Evolutionary conservation across 1,140 invertebrate species (phyloP), one percentile per base, ranked within the genome.

Genomic region (Ectropis grisescens): DNA sequence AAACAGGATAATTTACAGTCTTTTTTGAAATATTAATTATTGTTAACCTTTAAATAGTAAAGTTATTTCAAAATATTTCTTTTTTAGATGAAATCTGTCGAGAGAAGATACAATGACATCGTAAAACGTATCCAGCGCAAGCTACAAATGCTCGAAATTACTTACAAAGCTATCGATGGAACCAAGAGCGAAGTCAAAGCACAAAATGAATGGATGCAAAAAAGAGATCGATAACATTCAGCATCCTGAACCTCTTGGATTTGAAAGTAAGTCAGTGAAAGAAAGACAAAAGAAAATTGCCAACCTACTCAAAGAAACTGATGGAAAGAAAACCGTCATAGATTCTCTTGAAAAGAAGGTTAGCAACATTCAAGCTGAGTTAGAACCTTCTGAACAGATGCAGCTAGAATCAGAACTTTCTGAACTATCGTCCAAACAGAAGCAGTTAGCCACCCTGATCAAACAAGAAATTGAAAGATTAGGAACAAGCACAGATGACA

Each of bases 71-170:
- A n/a, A n/a, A n/a, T n/a, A n/a, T n/a, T n/a, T n/a, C n/a, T n/a
- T 41, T 82, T 74, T 37, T 74, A 90, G 82, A 85, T 93, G 42
- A 94, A 94, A 71, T 89, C 90, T 0, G 84, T 93, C 1, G 93
- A 96, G 59, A 85, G 93, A 47, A 85, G 92, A 38, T 91, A 93
- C 44, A 90, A 89, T 31, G 94, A 96, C 61, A 87, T 95, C 0
- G 85, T 86, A 13, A 96, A 95, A 56, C 87, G 94, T 34, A 86
- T 95, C 13, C 89, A 93, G 56, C 85, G 94, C 24, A 95, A 95
- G 67, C 76, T 89, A 1, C 91, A 94, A 70, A 87, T 94, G 32
- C 65, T 94, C 19, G 90, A 94, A 49, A 90, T 88, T 44, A 91
- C 91, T 1, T 87, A 90, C 39, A 93, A 93, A 64, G 91, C 90